phyloP scores from a whole-genome alignment of 2,113 vertebrate genomes.

The Leptosomus discolor region DNA sequence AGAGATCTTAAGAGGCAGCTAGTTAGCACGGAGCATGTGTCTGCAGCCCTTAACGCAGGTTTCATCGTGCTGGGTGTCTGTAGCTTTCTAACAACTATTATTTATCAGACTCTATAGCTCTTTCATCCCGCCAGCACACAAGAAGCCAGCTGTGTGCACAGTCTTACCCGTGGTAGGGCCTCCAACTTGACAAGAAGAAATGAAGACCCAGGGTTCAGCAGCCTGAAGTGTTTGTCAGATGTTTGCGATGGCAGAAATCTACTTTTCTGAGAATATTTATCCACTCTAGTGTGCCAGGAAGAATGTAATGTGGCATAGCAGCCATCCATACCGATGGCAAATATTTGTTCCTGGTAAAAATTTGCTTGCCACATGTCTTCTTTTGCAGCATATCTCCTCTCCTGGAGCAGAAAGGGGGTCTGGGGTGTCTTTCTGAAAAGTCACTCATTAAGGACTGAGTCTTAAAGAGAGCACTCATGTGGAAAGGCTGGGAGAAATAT shows the following conservation, averaged over 20 bases:
- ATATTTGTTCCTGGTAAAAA: slow-evolving; percentile 28
- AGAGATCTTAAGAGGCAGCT: not conserved
- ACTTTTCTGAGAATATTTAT: slow-evolving; percentile 14
- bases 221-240: slow-evolving; percentile 27
- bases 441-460: not conserved
- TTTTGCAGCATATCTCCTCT: not conserved
- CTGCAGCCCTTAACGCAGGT: not conserved
- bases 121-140: not conserved
- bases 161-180: not conserved
- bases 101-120: not conserved
- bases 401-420: not conserved
- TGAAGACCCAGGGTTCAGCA: not conserved
- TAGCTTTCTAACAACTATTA: not conserved
- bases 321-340: not conserved
- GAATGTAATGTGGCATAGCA: not conserved
- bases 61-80: not conserved
- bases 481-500: not conserved
- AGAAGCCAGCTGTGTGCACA: not conserved
- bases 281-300: slow-evolving; percentile 2
- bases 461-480: not conserved
- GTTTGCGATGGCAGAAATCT: slow-evolving; percentile 1
- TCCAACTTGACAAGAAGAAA: not conserved
- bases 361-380: not conserved
- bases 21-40: not conserved
- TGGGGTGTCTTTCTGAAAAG: not conserved